phyloP scores from a whole-genome alignment of 1,140 invertebrate species.

The Andricus grossulariae region DNA sequence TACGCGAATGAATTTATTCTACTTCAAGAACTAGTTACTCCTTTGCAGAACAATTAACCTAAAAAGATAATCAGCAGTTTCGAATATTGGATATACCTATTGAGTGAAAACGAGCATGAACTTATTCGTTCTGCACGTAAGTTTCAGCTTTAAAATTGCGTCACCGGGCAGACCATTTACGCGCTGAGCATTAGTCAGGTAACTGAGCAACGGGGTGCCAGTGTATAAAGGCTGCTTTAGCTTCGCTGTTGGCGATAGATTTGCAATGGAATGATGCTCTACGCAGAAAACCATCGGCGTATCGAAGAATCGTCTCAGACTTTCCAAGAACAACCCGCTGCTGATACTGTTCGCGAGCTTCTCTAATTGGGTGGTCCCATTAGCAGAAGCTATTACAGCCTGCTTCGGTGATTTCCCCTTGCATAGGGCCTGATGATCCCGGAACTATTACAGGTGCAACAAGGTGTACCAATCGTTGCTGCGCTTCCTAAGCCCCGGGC shows the following conservation, averaged over 20 bases:
- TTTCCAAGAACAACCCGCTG: conserved; percentile 1
- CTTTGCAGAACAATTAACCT: neutral
- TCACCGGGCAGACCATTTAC: neutral
- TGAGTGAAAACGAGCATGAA: neutral
- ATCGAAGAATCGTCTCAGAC: conserved; percentile 28
- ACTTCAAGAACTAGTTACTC: neutral
- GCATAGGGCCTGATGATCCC: neutral
- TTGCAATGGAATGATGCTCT: neutral
- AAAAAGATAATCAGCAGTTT: neutral
- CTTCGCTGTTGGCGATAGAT: conserved; percentile 29
- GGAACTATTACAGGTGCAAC: conserved; percentile 29
- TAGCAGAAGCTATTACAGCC: conserved; percentile 12
- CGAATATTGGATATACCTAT: neutral
- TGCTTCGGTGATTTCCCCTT: conserved; percentile 7
- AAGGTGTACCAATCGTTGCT: conserved; percentile 16
- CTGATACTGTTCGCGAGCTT: conserved; percentile 24
- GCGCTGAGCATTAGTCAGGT: neutral
- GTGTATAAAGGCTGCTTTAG: conserved; percentile 21
- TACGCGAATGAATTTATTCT: neutral
- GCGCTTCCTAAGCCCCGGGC: neutral
- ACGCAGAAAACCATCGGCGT: conserved; percentile 21
- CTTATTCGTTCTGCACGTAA: conserved; percentile 27
- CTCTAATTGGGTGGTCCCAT: conserved; percentile 30
- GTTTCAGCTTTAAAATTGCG: conserved; percentile 1
- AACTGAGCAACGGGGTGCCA: conserved; percentile 12